phyloP scores from a whole-genome alignment of 1,140 invertebrate genomes.

The Drosophila tani region DNA sequence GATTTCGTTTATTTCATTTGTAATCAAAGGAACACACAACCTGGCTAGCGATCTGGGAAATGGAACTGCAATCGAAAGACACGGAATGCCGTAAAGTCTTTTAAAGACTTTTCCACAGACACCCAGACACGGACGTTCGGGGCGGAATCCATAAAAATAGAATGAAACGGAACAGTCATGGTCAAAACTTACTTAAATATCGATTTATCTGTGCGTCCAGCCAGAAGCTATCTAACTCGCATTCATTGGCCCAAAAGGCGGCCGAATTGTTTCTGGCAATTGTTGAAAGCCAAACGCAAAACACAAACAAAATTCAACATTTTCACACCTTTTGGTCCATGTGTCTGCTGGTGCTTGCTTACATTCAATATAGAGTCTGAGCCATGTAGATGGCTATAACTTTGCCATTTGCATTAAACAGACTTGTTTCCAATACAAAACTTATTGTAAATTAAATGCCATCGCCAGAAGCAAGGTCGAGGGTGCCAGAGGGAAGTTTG shows the following conservation, averaged over 20 bases:
- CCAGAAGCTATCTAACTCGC: slow-evolving; percentile 45
- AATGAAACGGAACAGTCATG: slow-evolving; percentile 66
- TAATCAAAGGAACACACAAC: slow-evolving; percentile 72
- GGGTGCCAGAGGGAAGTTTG: not conserved
- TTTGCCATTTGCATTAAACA: slow-evolving; percentile 40
- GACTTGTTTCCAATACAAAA: slow-evolving; percentile 25
- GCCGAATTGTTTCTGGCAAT: slow-evolving; percentile 67
- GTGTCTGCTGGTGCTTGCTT: slow-evolving; percentile 34
- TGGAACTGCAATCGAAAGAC: slow-evolving; percentile 46
- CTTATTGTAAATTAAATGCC: slow-evolving; percentile 45
- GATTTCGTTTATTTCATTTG: slow-evolving; percentile 81
- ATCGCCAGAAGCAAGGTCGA: slow-evolving; percentile 12
- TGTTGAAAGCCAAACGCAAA: slow-evolving; percentile 69
- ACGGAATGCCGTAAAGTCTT: slow-evolving; percentile 57
- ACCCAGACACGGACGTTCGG: slow-evolving; percentile 7
- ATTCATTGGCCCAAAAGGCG: slow-evolving; percentile 30
- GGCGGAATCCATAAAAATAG: slow-evolving; percentile 50
- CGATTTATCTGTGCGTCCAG: slow-evolving; percentile 61
- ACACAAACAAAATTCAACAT: slow-evolving; percentile 60
- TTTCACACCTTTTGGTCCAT: slow-evolving; percentile 68
- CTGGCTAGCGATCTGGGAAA: slow-evolving; percentile 28
- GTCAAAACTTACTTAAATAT: slow-evolving; percentile 76
- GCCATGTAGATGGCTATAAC: slow-evolving; percentile 31
- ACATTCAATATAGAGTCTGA: slow-evolving; percentile 28
- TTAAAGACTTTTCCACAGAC: slow-evolving; percentile 51